phyloP scores from a whole-genome alignment of 2,888 invertebrate genomes.

The Meloe dianella region DNA sequence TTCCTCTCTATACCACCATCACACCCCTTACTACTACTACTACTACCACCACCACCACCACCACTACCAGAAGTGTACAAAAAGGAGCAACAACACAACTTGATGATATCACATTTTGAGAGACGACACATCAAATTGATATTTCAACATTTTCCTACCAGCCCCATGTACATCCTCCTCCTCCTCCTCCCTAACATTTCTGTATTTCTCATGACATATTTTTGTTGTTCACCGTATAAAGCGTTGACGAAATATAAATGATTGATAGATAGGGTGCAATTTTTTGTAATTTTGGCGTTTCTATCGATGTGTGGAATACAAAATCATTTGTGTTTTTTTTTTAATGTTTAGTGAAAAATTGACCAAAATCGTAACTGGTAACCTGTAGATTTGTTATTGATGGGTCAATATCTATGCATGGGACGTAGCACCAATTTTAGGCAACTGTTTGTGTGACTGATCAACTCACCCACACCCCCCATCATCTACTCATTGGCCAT shows the following conservation, averaged over 20 bases:
- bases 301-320: constrained; percentile 23
- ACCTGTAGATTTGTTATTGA: constrained; percentile 38
- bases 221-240: not conserved
- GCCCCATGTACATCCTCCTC: no score
- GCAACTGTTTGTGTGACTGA: not conserved
- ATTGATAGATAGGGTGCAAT: constrained; percentile 17
- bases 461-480: not conserved
- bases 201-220: not conserved
- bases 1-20: not conserved
- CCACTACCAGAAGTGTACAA: not conserved
- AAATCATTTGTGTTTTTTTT: not conserved
- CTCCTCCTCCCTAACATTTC: not conserved
- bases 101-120: constrained; percentile 2
- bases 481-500: not conserved
- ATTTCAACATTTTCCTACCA: not conserved
- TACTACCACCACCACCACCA: not conserved
- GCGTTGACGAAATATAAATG: not conserved
- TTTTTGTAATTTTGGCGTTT: constrained; percentile 26
- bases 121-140: constrained; percentile 5
- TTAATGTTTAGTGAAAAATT: constrained; percentile 32
- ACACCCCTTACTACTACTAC: not conserved
- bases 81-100: not conserved
- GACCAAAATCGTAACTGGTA: constrained; percentile 26
- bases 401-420: constrained; percentile 39
- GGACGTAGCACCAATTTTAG: constrained; percentile 15